Conservation (phyloP, 2,113 vertebrate species). For the Nannobrachium achirus region DNA sequence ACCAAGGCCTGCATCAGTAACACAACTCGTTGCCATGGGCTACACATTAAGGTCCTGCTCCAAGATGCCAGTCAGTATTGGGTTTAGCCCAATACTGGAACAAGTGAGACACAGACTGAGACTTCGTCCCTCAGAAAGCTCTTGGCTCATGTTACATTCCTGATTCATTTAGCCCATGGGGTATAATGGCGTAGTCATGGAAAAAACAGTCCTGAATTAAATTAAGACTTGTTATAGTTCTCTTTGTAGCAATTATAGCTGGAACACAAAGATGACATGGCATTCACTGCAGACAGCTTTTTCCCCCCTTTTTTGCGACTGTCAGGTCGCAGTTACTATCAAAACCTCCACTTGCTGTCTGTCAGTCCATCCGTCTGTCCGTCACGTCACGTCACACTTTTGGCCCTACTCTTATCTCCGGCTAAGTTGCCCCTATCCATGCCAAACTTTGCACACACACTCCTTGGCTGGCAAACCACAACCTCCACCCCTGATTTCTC, state of each 20-base stretch:
- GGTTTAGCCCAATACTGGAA: conserved; percentile 11
- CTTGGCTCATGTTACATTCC: conserved; percentile 39
- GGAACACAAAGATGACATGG: conserved; percentile 32
- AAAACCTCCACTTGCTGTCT: too few species aligned
- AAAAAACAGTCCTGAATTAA: conserved; percentile 67
- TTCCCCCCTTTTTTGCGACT: background rate
- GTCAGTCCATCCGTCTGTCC: too few species aligned
- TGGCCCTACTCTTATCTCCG: too few species aligned
- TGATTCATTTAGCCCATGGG: conserved; percentile 59
- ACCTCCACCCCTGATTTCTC: too few species aligned
- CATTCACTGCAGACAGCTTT: conserved; percentile 14
- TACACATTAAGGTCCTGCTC: background rate
- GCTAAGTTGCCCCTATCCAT: too few species aligned
- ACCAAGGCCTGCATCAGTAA: background rate
- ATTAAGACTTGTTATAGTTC: conserved; percentile 58
- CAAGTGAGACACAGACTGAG: background rate
- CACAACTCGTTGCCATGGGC: conserved; percentile 1
- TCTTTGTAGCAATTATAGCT: conserved; percentile 51
- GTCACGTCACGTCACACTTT: too few species aligned
- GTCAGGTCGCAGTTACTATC: too few species aligned
- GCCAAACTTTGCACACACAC: too few species aligned
- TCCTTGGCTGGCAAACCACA: too few species aligned
- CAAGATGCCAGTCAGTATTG: background rate
- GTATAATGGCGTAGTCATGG: conserved; percentile 58
- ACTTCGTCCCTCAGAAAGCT: conserved; percentile 28